These are phyloP conservation scores for Nyctalus aviator DNA, from an alignment of 2,797 vertebrate species.

Conservation along the genomic window DNA sequence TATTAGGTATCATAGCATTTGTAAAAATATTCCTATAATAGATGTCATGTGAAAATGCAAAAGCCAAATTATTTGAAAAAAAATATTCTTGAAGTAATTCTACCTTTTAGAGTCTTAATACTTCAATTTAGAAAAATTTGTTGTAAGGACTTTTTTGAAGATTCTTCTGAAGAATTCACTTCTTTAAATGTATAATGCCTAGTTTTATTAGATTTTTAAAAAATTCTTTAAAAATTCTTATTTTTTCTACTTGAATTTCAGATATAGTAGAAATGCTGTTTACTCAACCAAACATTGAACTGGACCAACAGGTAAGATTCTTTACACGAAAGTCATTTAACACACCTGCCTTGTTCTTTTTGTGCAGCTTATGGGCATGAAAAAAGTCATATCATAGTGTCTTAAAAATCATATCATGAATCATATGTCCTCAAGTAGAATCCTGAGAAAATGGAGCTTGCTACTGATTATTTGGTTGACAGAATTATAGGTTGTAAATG, in stretches of 20 bases:
- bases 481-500: neutral
- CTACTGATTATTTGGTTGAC: neutral
- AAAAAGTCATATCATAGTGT: neutral
- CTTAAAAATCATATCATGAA: neutral
- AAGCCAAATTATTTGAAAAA: neutral
- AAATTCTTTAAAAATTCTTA: neutral
- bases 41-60: conserved; percentile 27
- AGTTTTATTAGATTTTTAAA: neutral
- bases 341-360: neutral
- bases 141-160: neutral
- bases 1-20: neutral
- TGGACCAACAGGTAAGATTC: conserved; percentile 96
- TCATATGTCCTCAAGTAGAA: neutral
- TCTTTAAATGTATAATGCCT: neutral
- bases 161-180: neutral
- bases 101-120: neutral
- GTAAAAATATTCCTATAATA: neutral
- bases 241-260: conserved; percentile 83
- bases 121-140: conserved; percentile 21
- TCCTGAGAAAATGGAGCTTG: neutral
- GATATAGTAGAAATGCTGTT: conserved; percentile 97
- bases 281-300: conserved; percentile 93
- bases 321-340: neutral
- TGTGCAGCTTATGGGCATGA: neutral
- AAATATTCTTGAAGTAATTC: neutral